Base-by-base conservation (phyloP, 2,113 vertebrate species). In the Erpornis zantholeuca region DNA sequence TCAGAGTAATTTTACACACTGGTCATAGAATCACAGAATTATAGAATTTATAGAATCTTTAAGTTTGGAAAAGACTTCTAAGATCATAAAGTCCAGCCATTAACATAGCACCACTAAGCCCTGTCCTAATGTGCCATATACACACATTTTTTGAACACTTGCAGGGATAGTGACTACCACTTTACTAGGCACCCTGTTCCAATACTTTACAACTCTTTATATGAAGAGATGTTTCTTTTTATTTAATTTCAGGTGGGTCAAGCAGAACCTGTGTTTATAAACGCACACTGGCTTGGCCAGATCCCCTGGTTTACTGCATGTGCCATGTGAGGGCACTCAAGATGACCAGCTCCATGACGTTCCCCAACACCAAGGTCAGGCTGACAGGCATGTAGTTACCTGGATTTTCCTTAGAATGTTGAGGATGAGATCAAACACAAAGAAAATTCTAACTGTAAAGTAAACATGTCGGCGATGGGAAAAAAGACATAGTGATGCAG, bases 401-500 rank as follows among this genome's bases (percentile, higher is more conserved):
- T 56, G 24, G n/a, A n/a, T 21, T 49, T 12, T 57, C 60, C 50
- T 65, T 49, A 35, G 19, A 65, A 49, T 11, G 17, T 12, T 72
- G 33, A 17, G 11, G 22, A 17, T 54, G 22, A 64, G 23, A 64
- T 38, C 22, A 54, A 54, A 28, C 12, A 7, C 13, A 54, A 84
- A 64, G 23, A 35, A 35, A 25, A 54, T 12, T 38, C 29, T 64
- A 47, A 73, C 47, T 24, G 8, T 15, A 23, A 84, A n/a, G 19
- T 22, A 45, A 56, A 24, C 22, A 4, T n/a, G 19, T 64, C 0
- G 0, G 18, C 0, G 0, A 47, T 28, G 15, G 40, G 18, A 4
- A 64, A 66, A 64, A 56, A n/a, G 14, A 19, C 7, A 3, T 18
- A 54, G 28, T 28, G 23, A 73, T 38, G 11, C 14, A 28, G 11